A percentile compares a stretch with the other conserved stretches of the same genome.
Evolutionary conservation across 2,888 invertebrate species (phyloP).

Genomic region (Torymus auratus): DNA sequence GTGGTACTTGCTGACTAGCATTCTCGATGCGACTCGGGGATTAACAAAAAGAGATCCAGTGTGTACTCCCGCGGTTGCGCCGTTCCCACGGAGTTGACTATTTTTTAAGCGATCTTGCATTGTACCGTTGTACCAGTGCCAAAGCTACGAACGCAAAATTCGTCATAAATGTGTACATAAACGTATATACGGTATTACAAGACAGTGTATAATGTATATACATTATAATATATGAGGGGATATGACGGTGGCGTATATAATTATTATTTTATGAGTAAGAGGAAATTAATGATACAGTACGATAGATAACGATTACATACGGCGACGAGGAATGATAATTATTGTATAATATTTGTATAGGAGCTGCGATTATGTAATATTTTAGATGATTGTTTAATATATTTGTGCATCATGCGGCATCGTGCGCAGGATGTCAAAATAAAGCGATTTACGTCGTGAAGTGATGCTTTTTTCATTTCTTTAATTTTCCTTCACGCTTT

Average conservation of each 20-base stretch:
- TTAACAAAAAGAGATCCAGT: constrained; percentile 6
- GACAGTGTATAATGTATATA: constrained; percentile 55
- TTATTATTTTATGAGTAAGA: constrained; percentile 53
- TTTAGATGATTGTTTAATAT: constrained; percentile 70
- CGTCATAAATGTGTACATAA: constrained; percentile 70
- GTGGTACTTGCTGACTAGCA: constrained; percentile 17
- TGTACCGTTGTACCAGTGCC: constrained; percentile 63
- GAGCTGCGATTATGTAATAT: constrained; percentile 69
- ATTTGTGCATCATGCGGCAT: constrained; percentile 67
- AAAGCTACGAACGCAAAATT: constrained; percentile 63
- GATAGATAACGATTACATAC: constrained; percentile 45
- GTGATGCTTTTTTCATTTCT: no score
- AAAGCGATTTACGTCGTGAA: constrained; percentile 60
- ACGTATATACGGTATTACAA: constrained; percentile 59
- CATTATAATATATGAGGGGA: constrained; percentile 50
- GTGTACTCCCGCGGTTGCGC: constrained; percentile 26
- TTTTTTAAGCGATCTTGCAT: constrained; percentile 58
- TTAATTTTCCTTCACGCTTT: no score
- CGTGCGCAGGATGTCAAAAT: constrained; percentile 68
- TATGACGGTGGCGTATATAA: constrained; percentile 30
- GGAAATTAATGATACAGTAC: constrained; percentile 50
- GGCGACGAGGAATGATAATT: constrained; percentile 62
- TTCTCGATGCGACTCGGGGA: constrained; percentile 3
- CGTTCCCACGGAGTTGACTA: constrained; percentile 42
- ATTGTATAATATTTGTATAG: constrained; percentile 72